A percentile compares a stretch with the other conserved stretches of the same genome.
phyloP scores from a whole-genome alignment of 2,888 invertebrate species.

The Agriotes lineatus region DNA sequence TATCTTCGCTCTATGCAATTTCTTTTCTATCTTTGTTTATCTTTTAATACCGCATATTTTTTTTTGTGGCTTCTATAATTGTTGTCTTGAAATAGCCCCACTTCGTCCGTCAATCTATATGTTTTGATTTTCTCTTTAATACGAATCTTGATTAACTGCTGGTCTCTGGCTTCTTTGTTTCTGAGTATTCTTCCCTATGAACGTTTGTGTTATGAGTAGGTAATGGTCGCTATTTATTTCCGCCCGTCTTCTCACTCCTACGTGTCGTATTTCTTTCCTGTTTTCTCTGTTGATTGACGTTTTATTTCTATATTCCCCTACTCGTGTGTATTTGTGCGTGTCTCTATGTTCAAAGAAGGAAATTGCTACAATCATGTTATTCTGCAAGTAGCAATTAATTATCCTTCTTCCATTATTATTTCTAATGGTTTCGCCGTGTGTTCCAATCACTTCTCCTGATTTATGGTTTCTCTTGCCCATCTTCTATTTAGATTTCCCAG shows the following conservation, averaged over 20 bases:
- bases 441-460: no score
- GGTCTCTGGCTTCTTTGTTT: background rate
- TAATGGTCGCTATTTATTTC: background rate
- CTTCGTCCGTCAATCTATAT: background rate
- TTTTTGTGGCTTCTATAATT: background rate
- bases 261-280: background rate
- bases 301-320: no score
- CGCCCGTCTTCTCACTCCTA: background rate
- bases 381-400: no score
- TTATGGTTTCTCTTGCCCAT: no score
- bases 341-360: no score
- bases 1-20: background rate
- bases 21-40: background rate
- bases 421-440: no score
- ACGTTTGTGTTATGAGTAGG: background rate
- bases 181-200: background rate
- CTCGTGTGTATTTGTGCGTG: no score
- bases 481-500: no score
- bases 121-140: background rate
- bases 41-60: background rate
- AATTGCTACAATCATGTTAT: no score
- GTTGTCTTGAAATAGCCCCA: background rate
- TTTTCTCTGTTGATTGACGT: background rate
- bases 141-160: no score
- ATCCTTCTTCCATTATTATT: no score